Percentiles rank a stretch among this genome's conserved stretches.
Conservation (phyloP, 2,113 vertebrate species). For the Sula dactylatra region DNA sequence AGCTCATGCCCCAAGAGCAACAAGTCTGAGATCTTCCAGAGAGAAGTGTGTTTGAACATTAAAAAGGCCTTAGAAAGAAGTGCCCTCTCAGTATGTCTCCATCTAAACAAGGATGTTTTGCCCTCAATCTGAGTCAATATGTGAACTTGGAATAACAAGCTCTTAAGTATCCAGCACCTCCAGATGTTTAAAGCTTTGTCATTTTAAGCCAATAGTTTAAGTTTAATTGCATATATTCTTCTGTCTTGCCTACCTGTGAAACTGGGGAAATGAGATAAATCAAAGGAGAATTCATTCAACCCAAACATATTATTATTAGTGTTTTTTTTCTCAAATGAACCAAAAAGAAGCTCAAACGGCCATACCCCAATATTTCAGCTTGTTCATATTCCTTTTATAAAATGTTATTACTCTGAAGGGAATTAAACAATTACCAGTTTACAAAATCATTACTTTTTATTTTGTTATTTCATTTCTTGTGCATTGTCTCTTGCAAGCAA, state of each 20-base stretch:
- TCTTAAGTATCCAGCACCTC: background rate
- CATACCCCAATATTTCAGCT: background rate
- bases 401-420: background rate
- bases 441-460: background rate
- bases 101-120: background rate
- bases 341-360: background rate
- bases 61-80: background rate
- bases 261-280: background rate
- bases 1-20: background rate
- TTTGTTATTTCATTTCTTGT: conserved; percentile 8
- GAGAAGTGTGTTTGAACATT: background rate
- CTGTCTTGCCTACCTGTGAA: background rate
- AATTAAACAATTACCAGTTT: conserved; percentile 15
- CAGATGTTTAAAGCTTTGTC: background rate
- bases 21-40: background rate
- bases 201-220: background rate
- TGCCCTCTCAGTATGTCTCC: background rate
- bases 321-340: background rate
- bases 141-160: background rate
- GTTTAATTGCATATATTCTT: background rate
- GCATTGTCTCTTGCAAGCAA: background rate
- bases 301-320: background rate
- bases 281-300: background rate
- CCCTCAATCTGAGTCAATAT: background rate
- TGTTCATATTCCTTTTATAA: background rate